phyloP scores from a whole-genome alignment of 1,140 invertebrate genomes.

The Drosophila sproati region DNA sequence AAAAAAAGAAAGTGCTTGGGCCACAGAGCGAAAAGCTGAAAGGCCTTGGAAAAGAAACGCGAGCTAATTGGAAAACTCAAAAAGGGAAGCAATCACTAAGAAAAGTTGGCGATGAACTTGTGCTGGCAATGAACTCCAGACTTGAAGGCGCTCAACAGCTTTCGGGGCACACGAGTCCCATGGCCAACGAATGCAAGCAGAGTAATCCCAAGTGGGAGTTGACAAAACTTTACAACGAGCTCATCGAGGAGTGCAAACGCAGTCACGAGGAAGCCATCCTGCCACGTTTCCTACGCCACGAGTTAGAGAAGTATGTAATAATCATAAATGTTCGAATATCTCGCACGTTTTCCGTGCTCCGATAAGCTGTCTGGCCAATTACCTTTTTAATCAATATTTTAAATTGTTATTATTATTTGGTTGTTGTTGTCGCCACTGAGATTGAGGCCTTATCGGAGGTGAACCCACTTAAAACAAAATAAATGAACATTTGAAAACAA shows the following conservation, averaged over 20 bases:
- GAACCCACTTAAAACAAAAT: not conserved
- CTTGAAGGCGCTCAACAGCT: constrained; percentile 67
- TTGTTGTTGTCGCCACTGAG: constrained; percentile 4
- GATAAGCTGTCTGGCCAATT: constrained; percentile 31
- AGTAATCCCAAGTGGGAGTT: constrained; percentile 70
- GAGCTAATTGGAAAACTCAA: constrained; percentile 54
- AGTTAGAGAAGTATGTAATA: constrained; percentile 78
- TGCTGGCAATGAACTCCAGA: constrained; percentile 69
- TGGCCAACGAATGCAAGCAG: constrained; percentile 72
- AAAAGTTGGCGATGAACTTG: constrained; percentile 67
- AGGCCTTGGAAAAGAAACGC: constrained; percentile 59
- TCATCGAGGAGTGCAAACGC: constrained; percentile 76
- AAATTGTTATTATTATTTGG: constrained; percentile 5
- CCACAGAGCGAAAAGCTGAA: constrained; percentile 27
- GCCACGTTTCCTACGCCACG: constrained; percentile 70
- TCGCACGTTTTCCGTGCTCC: constrained; percentile 4
- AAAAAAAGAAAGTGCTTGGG: constrained; percentile 63
- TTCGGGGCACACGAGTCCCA: constrained; percentile 50
- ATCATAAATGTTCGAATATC: not conserved
- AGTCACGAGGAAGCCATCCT: constrained; percentile 73
- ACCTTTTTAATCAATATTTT: constrained; percentile 40
- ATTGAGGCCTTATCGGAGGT: constrained; percentile 39
- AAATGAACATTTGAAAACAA: not conserved
- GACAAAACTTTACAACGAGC: constrained; percentile 71
- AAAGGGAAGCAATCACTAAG: constrained; percentile 1